phyloP scores from a whole-genome alignment of 2,888 invertebrate genomes.

The Cosmorhoe ocellata region DNA sequence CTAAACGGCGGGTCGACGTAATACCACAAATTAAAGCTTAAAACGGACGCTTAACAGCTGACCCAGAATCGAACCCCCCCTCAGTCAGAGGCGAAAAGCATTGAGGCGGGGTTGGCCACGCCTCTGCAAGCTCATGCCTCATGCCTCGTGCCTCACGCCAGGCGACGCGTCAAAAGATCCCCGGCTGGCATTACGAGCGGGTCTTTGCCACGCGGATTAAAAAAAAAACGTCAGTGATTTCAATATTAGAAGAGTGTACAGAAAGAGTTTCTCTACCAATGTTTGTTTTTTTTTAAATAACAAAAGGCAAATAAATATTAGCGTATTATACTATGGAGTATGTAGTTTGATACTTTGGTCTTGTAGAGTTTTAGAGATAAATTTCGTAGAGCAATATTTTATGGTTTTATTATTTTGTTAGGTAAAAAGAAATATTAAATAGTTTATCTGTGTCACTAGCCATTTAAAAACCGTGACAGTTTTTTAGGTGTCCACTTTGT shows the following conservation, averaged over 20 bases:
- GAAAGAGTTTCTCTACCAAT: no score
- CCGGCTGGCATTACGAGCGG: conserved; percentile 62
- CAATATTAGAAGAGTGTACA: conserved; percentile 10
- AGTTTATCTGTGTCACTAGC: no score
- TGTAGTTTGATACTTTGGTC: no score
- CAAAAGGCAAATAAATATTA: no score
- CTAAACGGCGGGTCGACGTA: conserved; percentile 73
- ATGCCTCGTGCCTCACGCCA: conserved; percentile 45
- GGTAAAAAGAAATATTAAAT: no score
- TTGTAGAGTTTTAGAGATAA: no score
- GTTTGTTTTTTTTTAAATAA: no score
- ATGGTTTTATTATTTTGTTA: no score
- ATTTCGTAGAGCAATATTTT: no score
- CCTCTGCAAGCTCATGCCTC: conserved; percentile 53
- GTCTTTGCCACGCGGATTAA: conserved; percentile 39
- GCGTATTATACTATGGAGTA: no score
- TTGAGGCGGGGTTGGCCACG: conserved; percentile 77
- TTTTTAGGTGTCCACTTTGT: no score
- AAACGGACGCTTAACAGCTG: conserved; percentile 81
- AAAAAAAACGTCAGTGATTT: conserved; percentile 49
- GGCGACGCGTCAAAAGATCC: conserved; percentile 75
- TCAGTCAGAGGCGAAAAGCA: conserved; percentile 66
- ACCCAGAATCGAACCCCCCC: conserved; percentile 74
- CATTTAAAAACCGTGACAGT: no score
- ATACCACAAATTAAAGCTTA: conserved; percentile 83